A percentile compares a stretch with the other conserved stretches of the same genome.
Conservation (phyloP, 2,113 vertebrate genomes). For the Pluvialis apricaria region DNA sequence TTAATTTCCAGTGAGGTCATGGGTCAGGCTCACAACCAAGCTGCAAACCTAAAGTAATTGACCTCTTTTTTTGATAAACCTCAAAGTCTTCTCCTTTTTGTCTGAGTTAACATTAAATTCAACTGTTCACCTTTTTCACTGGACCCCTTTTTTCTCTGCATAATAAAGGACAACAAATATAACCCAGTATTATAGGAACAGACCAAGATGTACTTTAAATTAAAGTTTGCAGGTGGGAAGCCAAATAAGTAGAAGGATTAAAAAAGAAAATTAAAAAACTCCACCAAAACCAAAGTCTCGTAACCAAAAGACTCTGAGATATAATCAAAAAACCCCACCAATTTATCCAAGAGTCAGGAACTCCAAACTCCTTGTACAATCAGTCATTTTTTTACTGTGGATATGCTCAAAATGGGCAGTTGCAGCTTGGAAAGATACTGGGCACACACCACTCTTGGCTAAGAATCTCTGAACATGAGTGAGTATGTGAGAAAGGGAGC, state of each 20-base stretch:
- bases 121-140: neutral
- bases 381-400: neutral
- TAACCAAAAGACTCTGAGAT: neutral
- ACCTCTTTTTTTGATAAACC: neutral
- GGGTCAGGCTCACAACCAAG: neutral
- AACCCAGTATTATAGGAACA: neutral
- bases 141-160: neutral
- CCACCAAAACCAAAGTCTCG: neutral
- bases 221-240: neutral
- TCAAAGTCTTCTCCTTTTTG: neutral
- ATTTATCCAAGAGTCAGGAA: neutral
- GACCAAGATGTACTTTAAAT: neutral
- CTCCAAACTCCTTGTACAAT: neutral
- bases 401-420: neutral
- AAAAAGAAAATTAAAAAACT: neutral
- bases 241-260: neutral
- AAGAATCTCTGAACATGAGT: neutral
- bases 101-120: neutral
- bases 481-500: neutral
- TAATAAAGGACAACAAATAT: no score
- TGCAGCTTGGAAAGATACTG: neutral
- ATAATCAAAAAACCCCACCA: accelerated
- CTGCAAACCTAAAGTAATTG: neutral
- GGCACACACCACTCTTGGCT: neutral
- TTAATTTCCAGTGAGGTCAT: neutral